Evolutionary conservation across 2,113 vertebrate species (phyloP).

Genomic region (Peromyscus polionotus): DNA sequence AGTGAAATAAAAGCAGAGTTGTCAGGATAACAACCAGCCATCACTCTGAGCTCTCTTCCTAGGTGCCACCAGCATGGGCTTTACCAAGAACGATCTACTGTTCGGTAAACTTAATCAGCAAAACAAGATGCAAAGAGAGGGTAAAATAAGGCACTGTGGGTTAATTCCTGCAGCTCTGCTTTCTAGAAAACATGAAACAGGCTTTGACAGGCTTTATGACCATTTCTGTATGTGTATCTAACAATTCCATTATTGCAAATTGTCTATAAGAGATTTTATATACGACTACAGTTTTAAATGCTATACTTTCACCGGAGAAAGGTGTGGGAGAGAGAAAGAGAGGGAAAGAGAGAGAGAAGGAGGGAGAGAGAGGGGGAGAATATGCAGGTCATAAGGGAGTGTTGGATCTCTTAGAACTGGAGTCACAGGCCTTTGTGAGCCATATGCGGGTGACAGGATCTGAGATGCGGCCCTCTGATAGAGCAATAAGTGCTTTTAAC

Average conservation of each 20-base stretch:
- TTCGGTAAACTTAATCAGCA: background rate
- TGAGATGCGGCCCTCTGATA: background rate
- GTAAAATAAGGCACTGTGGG: background rate
- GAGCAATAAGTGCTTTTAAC: background rate
- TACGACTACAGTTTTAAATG: background rate
- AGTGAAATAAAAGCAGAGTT: background rate
- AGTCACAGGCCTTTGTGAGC: background rate
- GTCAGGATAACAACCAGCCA: background rate
- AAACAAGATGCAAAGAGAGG: background rate
- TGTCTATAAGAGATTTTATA: background rate
- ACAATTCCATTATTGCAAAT: background rate
- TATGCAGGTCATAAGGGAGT: background rate
- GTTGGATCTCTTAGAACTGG: background rate
- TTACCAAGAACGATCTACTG: background rate
- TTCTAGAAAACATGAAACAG: background rate
- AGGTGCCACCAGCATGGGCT: background rate
- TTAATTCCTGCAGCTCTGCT: background rate
- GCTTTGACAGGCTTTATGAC: background rate
- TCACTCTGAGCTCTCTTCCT: background rate
- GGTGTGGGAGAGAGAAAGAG: no score
- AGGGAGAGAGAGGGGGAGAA: no score
- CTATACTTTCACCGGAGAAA: background rate
- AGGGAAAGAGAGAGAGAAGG: rapidly evolving
- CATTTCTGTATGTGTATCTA: background rate
- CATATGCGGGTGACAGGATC: background rate